phyloP scores from a whole-genome alignment of 1,140 invertebrate genomes.

The Drosophila bifasciata region DNA sequence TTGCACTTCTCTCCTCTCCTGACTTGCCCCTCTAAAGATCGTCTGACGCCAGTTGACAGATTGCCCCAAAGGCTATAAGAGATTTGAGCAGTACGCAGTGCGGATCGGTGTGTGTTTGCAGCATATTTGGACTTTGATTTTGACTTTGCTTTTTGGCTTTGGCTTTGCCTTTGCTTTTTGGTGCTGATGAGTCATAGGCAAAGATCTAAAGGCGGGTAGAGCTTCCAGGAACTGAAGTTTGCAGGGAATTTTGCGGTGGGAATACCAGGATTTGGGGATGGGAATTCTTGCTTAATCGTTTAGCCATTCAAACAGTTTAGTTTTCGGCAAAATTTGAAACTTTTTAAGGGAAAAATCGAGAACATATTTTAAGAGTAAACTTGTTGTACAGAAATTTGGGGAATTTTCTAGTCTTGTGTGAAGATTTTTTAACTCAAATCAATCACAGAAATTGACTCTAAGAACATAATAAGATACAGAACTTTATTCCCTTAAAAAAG shows the following conservation, averaged over 20 bases:
- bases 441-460: too few species aligned
- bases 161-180: conserved; percentile 17
- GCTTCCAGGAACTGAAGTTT: conserved; percentile 29
- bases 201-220: conserved; percentile 21
- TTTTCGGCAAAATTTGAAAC: neutral
- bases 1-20: conserved; percentile 24
- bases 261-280: neutral
- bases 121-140: conserved; percentile 65
- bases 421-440: too few species aligned
- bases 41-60: conserved; percentile 80
- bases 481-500: too few species aligned
- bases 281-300: too few species aligned
- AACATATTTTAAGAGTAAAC: too few species aligned
- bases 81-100: conserved; percentile 43
- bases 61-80: conserved; percentile 62
- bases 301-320: too few species aligned
- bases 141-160: conserved; percentile 15
- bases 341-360: too few species aligned
- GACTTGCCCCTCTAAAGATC: conserved; percentile 72
- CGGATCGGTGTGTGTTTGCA: conserved; percentile 24
- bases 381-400: too few species aligned
- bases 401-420: too few species aligned
- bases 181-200: conserved; percentile 67
- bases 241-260: conserved; percentile 4
- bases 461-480: too few species aligned